phyloP scores from a whole-genome alignment of 2,888 invertebrate genomes.

The Drosophila heteroneura region DNA sequence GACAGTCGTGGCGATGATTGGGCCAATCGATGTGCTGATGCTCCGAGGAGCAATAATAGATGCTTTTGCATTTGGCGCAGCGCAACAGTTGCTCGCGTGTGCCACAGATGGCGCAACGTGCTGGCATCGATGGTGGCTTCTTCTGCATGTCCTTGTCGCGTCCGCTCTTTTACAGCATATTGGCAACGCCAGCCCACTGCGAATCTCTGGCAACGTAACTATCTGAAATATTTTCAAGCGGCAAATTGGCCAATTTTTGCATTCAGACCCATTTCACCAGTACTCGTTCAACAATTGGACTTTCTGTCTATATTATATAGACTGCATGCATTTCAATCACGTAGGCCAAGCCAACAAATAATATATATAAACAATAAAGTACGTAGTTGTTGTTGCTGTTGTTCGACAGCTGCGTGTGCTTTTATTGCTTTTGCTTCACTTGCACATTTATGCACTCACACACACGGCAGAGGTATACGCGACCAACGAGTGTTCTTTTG shows the following conservation, averaged over 20 bases:
- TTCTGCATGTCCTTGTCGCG: conserved; percentile 73
- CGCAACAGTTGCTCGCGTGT: conserved; percentile 87
- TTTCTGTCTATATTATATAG: conserved; percentile 31
- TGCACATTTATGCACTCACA: conserved; percentile 8
- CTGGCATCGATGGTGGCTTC: conserved; percentile 30
- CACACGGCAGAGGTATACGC: not conserved
- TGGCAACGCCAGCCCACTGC: conserved; percentile 55
- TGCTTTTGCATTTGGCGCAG: conserved; percentile 90
- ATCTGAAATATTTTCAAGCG: conserved; percentile 41
- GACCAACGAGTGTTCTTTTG: not conserved
- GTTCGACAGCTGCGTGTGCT: conserved; percentile 35
- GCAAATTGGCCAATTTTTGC: conserved; percentile 38
- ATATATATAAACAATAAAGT: conserved; percentile 50
- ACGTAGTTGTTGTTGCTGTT: conserved; percentile 40
- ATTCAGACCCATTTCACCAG: conserved; percentile 53
- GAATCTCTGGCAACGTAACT: conserved; percentile 35
- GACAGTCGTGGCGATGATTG: conserved; percentile 89
- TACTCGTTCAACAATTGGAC: conserved; percentile 31
- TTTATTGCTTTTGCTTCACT: conserved; percentile 11
- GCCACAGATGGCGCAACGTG: conserved; percentile 81
- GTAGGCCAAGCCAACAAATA: conserved; percentile 63
- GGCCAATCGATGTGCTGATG: conserved; percentile 94
- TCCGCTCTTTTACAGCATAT: conserved; percentile 58
- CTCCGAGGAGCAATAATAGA: conserved; percentile 92
- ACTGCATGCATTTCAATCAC: conserved; percentile 70